Base-by-base conservation (phyloP, 2,113 vertebrate genomes). In the Zeus faber region DNA sequence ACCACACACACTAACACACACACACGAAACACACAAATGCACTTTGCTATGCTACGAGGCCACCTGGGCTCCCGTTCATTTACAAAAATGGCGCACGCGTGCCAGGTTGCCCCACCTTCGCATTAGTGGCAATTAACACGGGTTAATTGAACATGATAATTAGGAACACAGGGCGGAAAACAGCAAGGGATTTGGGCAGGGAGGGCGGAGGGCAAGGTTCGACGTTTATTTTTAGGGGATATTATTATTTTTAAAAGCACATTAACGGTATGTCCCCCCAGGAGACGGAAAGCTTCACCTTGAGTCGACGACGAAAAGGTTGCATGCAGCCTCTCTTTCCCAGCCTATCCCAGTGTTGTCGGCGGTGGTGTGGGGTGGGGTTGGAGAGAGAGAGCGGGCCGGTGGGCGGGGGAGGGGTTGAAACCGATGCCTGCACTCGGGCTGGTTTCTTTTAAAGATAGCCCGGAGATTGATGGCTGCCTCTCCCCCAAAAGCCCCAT, bases 141-240 rank as follows among this genome's bases (percentile, higher is more conserved):
- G 87, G 88, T 85, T 91, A 90, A 90, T 89, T 87, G 87, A 81
- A 86, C 72, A 76, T 81, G 81, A 83, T 89, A 90, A 89, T 90
- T 85, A 80, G 56, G 70, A 87, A 84, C 82, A 68, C 62, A 67
- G 80, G 75, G 77, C 72, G 83, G 79, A 79, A 74, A 73, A 82
- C 87, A 82, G 74, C 88, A 63, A 80, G 84, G 82, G 89, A 84
- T 70, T 72, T 57, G 58, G 58, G 76, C 87, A 62, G 79, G 82
- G 83, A 88, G 83, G 71, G 72, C 57, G 58, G 56, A 72, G 79
- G 68, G 67, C 75, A 81, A 64, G 73, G 77, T 67, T 62, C 40
- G 26, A 18, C 26, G 56, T 74, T 67, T 89, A 88, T 91, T 87
- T 91, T 89, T 81, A 79, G 81, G 67, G 43, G 52, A 67, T 67